phyloP scores from a whole-genome alignment of 2,888 invertebrate species.

The Oscheius myriophilus region DNA sequence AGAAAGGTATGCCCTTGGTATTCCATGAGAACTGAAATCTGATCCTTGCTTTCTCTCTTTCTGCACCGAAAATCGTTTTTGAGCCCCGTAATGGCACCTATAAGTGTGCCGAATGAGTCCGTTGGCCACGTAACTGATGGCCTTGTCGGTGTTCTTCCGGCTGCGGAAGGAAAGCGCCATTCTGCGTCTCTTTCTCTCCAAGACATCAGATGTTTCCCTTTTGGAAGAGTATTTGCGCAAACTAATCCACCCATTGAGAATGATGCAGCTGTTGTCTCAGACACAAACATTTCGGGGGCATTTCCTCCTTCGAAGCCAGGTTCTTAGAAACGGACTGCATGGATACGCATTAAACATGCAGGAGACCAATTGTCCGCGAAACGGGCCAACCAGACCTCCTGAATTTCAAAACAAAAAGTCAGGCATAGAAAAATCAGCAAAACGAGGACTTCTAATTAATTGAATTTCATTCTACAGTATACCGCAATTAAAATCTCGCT shows the following conservation, averaged over 20 bases:
- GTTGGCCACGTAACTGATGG: conserved; percentile 18
- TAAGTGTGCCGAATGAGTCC: background rate
- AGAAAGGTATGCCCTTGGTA: conserved; percentile 67
- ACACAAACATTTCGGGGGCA: background rate
- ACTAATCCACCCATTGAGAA: background rate
- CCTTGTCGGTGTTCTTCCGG: background rate
- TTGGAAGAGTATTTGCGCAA: background rate
- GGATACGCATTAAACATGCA: too few relatives aligned
- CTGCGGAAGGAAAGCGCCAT: conserved; percentile 23
- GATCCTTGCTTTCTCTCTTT: background rate
- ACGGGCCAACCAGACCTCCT: too few relatives aligned
- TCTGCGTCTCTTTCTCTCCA: conserved; percentile 17
- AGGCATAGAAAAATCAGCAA: too few relatives aligned
- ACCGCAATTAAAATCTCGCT: too few relatives aligned
- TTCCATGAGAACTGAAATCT: conserved; percentile 65
- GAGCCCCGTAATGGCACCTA: background rate
- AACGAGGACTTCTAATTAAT: too few relatives aligned
- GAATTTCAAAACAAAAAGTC: too few relatives aligned
- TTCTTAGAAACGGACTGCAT: too few relatives aligned
- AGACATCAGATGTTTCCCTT: background rate
- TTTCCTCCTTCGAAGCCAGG: too few relatives aligned
- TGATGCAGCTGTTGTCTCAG: background rate
- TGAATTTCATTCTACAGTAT: too few relatives aligned
- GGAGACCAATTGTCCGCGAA: too few relatives aligned
- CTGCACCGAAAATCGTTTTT: background rate